Conservation (phyloP, 2,888 invertebrate genomes). For the Drosophila kokeensis region DNA sequence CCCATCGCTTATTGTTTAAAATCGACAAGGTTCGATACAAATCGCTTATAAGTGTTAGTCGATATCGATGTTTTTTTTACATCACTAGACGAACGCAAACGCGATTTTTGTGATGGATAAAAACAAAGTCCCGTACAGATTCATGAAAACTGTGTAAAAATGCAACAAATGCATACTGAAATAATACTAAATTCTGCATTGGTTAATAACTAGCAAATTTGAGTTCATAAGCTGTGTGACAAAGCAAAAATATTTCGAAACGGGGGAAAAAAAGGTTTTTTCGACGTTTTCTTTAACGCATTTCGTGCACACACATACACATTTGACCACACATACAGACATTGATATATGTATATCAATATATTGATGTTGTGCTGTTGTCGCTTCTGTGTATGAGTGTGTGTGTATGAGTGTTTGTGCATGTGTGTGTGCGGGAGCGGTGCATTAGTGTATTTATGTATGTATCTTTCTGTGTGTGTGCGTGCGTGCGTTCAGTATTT, state of each 20-base stretch:
- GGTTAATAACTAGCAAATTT: slow-evolving; percentile 55
- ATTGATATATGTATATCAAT: slow-evolving; percentile 78
- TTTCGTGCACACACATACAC: slow-evolving; percentile 66
- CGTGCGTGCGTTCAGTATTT: slow-evolving; percentile 48
- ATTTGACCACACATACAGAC: slow-evolving; percentile 63
- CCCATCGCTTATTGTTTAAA: slow-evolving; percentile 3
- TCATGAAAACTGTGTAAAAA: slow-evolving; percentile 63
- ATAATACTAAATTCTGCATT: slow-evolving; percentile 59
- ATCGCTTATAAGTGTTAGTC: slow-evolving; percentile 26
- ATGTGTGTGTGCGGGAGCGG: slow-evolving; percentile 58
- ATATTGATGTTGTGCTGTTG: slow-evolving; percentile 76
- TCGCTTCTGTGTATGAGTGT: slow-evolving; percentile 43
- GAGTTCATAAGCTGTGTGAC: slow-evolving; percentile 56
- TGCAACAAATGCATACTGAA: slow-evolving; percentile 54
- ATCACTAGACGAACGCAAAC: slow-evolving; percentile 60
- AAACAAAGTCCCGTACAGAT: slow-evolving; percentile 75
- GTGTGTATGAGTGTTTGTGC: slow-evolving; percentile 19
- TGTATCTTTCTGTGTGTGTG: slow-evolving; percentile 29
- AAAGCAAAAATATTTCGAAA: slow-evolving; percentile 55
- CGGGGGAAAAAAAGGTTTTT: slow-evolving; percentile 66
- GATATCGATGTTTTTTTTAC: slow-evolving; percentile 51
- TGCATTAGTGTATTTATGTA: slow-evolving; percentile 57
- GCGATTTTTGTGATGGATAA: slow-evolving; percentile 74
- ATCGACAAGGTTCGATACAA: slow-evolving; percentile 29
- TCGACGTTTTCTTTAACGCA: slow-evolving; percentile 77